Evolutionary conservation across 2,888 invertebrate species (phyloP), one percentile per base, ranked within the genome.

Genomic region (Tenthredo scrophulariae): DNA sequence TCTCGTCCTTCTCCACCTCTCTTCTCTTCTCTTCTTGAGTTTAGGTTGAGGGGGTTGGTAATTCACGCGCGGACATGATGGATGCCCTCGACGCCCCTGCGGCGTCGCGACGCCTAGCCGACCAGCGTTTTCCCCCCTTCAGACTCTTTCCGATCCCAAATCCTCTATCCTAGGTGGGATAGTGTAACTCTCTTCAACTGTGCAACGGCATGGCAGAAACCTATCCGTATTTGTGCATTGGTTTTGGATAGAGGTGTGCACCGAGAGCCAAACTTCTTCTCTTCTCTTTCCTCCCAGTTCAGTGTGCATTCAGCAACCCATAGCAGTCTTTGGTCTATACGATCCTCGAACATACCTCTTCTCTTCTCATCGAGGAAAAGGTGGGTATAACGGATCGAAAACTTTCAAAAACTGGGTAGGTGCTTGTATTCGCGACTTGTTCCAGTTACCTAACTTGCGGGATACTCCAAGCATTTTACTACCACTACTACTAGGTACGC

Each of bases 11-110:
- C 58, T 46, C 40, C 10, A 43, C 7, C 26, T 26, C 33, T 29
- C 65, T 18, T 13, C 15, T n/a, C 54, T 46, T 46, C 15, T 15
- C 54, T 54, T n/a, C 54, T 15, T 89, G 87, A 87, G 87, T 88
- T 87, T 87, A 87, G 87, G 87, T 58, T 33, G 40, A 58, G 86
- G 88, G 87, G 87, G 88, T 86, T 91, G 91, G 91, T 91, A 92
- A 92, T 92, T 92, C 92, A 91, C 92, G 89, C 90, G 90, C 86
- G 88, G 89, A 89, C 90, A 92, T 92, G 92, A 92, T 92, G 90
- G 91, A 92, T 92, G 91, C 90, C 87, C 89, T 89, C 90, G 91
- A 91, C 91, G 91, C 90, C 91, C 90, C 88, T 91, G 88, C 91
- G 92, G 90, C 92, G 91, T 91, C 92, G 90, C 90, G 90, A 91